phyloP scores from a whole-genome alignment of 2,113 vertebrate species.

The Vanacampus margaritifer region DNA sequence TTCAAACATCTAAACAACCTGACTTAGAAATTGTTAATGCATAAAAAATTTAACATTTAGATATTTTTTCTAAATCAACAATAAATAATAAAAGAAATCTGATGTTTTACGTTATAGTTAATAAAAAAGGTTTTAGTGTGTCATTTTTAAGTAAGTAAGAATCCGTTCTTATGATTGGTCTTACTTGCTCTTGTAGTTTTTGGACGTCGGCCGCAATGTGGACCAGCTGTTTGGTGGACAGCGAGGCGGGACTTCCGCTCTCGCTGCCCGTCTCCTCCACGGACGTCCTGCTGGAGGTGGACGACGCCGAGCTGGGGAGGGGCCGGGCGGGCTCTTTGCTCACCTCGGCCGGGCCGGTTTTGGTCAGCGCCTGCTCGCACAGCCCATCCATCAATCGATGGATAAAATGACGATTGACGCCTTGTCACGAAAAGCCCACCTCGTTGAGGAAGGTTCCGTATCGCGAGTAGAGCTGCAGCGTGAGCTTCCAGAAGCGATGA shows the following conservation, averaged over 20 bases:
- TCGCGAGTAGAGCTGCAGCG: conserved; percentile 84
- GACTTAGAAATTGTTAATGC: too few relatives aligned
- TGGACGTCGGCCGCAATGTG: conserved; percentile 83
- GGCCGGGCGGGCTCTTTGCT: conserved; percentile 77
- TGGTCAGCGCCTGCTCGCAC: conserved; percentile 75
- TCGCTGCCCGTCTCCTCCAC: conserved; percentile 78
- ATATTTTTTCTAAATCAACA: too few relatives aligned
- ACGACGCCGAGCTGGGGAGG: conserved; percentile 78
- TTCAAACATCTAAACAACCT: too few relatives aligned
- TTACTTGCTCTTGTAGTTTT: conserved; percentile 83
- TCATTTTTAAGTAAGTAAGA: too few relatives aligned
- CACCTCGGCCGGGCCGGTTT: conserved; percentile 69
- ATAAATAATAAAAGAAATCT: too few relatives aligned
- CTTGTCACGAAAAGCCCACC: conserved; percentile 65
- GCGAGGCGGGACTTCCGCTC: conserved; percentile 61
- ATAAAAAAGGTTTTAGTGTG: too few relatives aligned
- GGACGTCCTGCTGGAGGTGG: conserved; percentile 70
- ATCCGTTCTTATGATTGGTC: too few relatives aligned
- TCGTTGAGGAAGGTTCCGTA: conserved; percentile 84
- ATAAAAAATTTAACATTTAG: too few relatives aligned
- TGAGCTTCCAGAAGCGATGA: conserved; percentile 92
- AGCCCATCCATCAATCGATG: not conserved
- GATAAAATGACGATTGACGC: not conserved
- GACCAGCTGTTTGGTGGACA: conserved; percentile 83
- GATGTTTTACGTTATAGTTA: too few relatives aligned